Base-by-base conservation (phyloP, 2,888 invertebrate genomes). In the Callyntrura guangdongensis region DNA sequence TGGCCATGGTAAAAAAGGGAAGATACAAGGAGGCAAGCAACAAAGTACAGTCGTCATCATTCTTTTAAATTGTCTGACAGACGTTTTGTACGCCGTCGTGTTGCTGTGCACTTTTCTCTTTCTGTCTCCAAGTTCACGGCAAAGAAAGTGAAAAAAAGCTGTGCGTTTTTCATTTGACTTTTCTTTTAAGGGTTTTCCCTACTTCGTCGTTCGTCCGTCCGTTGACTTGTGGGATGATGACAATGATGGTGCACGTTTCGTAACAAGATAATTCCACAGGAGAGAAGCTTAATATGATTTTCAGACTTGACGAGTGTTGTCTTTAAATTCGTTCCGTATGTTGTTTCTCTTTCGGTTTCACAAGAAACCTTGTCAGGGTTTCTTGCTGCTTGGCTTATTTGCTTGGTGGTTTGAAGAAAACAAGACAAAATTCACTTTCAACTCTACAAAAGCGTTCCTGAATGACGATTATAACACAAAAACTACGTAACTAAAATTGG, bases 201-300 rank as follows among this genome's bases (percentile, higher is more conserved):
- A 22, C 25, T 77, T n/a, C 11, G 53, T 77, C 25, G 53, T 25
- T 77, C 25, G 53, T 25, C 53, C 72, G 47, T 72, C 53, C 77
- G 77, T 77, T 77, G 77, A 77, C 77, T 77, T 77, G 77, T 53
- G 49, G 11, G 14, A 53, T 3, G 47, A 74, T 20, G 53, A 36
- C 53, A 25, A 77, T 1, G 53, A 77, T 49, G 77, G 53, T 22
- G 77, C 77, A 77, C 77, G 77, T 77, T 72, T 77, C 67, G 36
- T 86, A 86, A 86, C 53, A 86, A 86, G 72, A 74, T 86, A 74
- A 86, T 86, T 79, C 86, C 61, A 77, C 22, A 53, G 53, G 77
- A 77, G 14, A 22, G 49, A 47, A 67, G 61, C 86, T 77, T 86
- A 86, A 86, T 86, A 74, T 59, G 85, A 74, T 86, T 64, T 86